These are phyloP conservation scores for Blastobasis adustella DNA, from an alignment of 2,888 invertebrate genomes.

Conservation along the genomic window DNA sequence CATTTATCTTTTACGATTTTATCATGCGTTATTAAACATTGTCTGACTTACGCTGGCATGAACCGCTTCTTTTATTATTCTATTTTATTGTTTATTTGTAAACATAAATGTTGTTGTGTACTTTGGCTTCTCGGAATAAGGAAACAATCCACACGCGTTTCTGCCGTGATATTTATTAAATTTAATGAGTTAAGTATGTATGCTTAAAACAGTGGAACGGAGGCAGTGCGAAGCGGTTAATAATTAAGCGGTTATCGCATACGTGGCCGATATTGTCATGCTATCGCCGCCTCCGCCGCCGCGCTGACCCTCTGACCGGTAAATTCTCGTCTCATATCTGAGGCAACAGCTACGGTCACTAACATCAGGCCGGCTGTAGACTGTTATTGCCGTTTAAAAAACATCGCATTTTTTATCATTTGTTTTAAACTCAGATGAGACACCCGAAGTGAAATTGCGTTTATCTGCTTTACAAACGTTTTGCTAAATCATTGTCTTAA, in stretches of 20 bases:
- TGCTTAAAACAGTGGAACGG: neutral
- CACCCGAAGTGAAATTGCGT: no score
- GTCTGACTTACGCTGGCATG: no score
- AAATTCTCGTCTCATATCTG: slow-evolving; percentile 57
- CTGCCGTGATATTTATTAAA: slow-evolving; percentile 3
- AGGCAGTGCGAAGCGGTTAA: slow-evolving; percentile 23
- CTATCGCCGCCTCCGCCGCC: slow-evolving; percentile 47
- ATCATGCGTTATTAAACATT: no score
- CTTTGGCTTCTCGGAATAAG: neutral
- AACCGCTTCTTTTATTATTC: no score
- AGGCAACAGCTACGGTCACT: slow-evolving; percentile 55
- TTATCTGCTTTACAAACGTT: no score
- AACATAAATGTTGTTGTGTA: no score
- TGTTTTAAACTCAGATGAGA: no score
- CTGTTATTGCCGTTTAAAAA: neutral
- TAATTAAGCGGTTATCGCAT: slow-evolving; percentile 14
- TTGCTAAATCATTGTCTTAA: no score
- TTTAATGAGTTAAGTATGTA: neutral
- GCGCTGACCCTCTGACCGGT: slow-evolving; percentile 57
- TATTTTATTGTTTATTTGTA: no score
- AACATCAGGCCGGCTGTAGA: slow-evolving; percentile 35
- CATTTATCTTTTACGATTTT: no score
- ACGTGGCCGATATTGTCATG: slow-evolving; percentile 37
- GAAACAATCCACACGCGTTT: slow-evolving; percentile 5
- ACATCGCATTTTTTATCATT: no score